Evolutionary conservation across 2,797 vertebrate genomes (phyloP), one percentile per base, ranked within the genome.

Genomic region (Pseudochaenichthys georgianus): DNA sequence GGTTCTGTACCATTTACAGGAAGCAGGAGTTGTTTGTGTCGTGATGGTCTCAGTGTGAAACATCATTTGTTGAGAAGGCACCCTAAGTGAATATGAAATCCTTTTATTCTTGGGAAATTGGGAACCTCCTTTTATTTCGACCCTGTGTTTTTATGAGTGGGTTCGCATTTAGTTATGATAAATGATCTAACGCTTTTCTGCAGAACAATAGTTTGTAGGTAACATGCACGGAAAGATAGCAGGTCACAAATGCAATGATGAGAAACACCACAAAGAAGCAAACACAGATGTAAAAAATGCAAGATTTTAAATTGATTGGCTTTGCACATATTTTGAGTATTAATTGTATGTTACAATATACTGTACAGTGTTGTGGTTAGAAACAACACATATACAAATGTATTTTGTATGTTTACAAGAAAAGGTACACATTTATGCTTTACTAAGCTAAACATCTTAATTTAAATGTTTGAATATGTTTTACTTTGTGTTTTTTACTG

Each of bases 1-100:
- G 52, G 3, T 38, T 51, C 70, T 70, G 15, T 17, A 8, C 41
- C 51, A 3, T 67, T 60, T 64, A 64, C 23, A 46, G 48, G 13
- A 53, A 53, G 13, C 38, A 38, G 53, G 46, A 65, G 65, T 61
- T 43, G 11, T 67, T 65, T 74, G 64, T 64, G 28, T 28, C 17
- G 28, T 78, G 12, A 70, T 66, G 10, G 2, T 21, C 0, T 54
- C 50, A 28, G 23, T 45, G 50, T 21, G 7, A 70, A 41, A 61
- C 48, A 38, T 45, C 9, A 28, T 17, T 42, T 41, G 41, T 16
- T 2, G n/a, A 54, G 11, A 50, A 21, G 13, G 31, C 17, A 48
- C 5, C 3, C 13, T 23, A 2, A 15, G 9, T 60, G 15, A 57
- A 50, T 3, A 11, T 6, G 5, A 28, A 31, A 55, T 28, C 2